Percentiles rank a stretch among this genome's conserved stretches.
Conservation (phyloP, 2,888 invertebrate genomes). For the Reticulitermes lucifugus region DNA sequence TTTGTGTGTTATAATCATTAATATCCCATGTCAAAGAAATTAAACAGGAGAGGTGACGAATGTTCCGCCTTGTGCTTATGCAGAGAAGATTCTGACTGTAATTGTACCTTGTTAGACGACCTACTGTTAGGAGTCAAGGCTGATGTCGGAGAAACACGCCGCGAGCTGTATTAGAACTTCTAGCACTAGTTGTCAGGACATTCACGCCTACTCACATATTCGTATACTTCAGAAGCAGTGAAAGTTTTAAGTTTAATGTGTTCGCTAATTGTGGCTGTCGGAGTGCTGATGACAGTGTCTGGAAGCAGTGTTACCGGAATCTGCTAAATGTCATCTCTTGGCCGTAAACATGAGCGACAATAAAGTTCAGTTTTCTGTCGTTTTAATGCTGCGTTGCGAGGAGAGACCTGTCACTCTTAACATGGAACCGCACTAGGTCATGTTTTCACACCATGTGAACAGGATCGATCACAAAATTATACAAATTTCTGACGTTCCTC, state of each 20-base stretch:
- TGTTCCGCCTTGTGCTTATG: too few relatives aligned
- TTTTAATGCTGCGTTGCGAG: too few relatives aligned
- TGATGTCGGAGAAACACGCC: background rate
- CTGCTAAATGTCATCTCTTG: background rate
- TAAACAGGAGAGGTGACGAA: too few relatives aligned
- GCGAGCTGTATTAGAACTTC: background rate
- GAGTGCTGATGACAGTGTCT: background rate
- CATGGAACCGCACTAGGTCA: too few relatives aligned
- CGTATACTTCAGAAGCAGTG: background rate
- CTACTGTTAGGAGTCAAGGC: background rate
- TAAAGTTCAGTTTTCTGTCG: background rate
- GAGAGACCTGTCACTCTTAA: too few relatives aligned
- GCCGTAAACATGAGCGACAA: background rate
- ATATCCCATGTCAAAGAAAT: too few relatives aligned
- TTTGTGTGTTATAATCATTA: too few relatives aligned
- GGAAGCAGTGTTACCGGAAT: background rate
- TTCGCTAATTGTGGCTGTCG: background rate
- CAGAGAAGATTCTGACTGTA: too few relatives aligned
- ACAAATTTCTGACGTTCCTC: too few relatives aligned
- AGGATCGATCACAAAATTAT: too few relatives aligned
- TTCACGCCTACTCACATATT: background rate
- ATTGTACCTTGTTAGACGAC: background rate
- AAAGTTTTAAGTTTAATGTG: background rate
- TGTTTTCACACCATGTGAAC: too few relatives aligned
- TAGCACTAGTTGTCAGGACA: background rate